These are phyloP conservation scores for Zosterops hypoxanthus DNA, from an alignment of 2,113 vertebrate species.

Conservation along the genomic window DNA sequence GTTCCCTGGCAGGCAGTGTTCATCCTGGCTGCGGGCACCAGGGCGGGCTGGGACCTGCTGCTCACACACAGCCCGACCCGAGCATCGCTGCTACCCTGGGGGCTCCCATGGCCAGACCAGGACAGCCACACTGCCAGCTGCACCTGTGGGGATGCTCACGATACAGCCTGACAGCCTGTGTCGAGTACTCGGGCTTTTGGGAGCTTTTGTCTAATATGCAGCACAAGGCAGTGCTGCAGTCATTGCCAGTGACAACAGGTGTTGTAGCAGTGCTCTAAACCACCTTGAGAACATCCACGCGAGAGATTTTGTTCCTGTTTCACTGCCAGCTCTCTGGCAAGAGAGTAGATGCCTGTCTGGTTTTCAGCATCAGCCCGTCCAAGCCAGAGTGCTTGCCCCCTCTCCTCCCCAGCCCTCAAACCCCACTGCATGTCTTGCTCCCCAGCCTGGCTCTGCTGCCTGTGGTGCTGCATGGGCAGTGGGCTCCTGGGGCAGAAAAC, in stretches of 20 bases:
- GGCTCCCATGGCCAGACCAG: background rate
- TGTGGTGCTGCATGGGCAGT: fast-evolving
- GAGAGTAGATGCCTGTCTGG: background rate
- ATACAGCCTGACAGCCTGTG: background rate
- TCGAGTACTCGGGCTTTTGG: background rate
- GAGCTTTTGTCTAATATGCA: background rate
- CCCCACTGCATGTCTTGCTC: fast-evolving
- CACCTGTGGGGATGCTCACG: background rate
- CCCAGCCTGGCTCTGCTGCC: background rate
- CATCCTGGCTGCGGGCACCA: background rate
- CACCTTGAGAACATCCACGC: background rate
- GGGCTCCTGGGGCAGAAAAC: background rate
- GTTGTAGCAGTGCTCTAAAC: background rate
- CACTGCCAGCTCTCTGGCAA: background rate
- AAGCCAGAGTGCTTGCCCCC: background rate
- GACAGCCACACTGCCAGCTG: background rate
- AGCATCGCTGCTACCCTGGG: background rate
- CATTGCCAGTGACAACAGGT: background rate
- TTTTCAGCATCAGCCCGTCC: background rate
- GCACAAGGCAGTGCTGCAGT: background rate
- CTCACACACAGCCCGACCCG: fast-evolving
- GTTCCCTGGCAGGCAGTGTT: background rate
- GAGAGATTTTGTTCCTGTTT: background rate
- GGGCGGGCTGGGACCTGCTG: background rate
- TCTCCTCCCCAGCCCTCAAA: background rate